Conservation (phyloP, 2,113 vertebrate species). For the Hymenochirus boettgeri region DNA sequence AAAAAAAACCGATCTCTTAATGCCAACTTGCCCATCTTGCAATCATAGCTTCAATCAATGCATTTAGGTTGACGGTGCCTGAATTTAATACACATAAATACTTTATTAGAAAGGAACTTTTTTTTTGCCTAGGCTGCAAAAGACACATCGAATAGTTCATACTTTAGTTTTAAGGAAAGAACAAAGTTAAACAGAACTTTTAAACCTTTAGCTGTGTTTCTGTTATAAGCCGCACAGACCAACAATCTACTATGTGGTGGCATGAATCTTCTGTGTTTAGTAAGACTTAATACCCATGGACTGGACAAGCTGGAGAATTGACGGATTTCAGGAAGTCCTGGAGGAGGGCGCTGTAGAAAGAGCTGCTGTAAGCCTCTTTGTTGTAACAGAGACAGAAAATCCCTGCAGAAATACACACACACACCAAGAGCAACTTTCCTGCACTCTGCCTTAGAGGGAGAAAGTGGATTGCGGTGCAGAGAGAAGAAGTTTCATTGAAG, state of each 20-base stretch:
- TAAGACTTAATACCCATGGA: background rate
- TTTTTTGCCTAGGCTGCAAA: too few species aligned
- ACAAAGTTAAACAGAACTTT: too few species aligned
- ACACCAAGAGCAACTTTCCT: conserved; percentile 12
- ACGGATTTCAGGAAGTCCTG: conserved; percentile 58
- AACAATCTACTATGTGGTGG: background rate
- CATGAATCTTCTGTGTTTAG: background rate
- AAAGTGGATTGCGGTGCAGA: background rate
- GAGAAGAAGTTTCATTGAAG: conserved; percentile 9
- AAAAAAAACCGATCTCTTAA: too few species aligned
- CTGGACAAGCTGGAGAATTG: conserved; percentile 4
- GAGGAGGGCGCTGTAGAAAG: conserved; percentile 56
- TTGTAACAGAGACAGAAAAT: conserved; percentile 40
- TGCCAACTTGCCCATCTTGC: too few species aligned
- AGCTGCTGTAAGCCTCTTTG: conserved; percentile 60
- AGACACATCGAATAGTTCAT: too few species aligned
- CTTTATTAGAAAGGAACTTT: too few species aligned
- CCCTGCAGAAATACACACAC: background rate
- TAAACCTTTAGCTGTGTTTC: too few species aligned
- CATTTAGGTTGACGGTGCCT: too few species aligned
- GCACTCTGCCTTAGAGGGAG: conserved; percentile 5
- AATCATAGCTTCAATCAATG: too few species aligned
- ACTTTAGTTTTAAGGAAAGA: too few species aligned
- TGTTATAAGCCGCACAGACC: background rate
- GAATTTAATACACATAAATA: too few species aligned